These are phyloP conservation scores for Simalia tracyae DNA, from an alignment of 2,797 vertebrate species.

Conservation along the genomic window DNA sequence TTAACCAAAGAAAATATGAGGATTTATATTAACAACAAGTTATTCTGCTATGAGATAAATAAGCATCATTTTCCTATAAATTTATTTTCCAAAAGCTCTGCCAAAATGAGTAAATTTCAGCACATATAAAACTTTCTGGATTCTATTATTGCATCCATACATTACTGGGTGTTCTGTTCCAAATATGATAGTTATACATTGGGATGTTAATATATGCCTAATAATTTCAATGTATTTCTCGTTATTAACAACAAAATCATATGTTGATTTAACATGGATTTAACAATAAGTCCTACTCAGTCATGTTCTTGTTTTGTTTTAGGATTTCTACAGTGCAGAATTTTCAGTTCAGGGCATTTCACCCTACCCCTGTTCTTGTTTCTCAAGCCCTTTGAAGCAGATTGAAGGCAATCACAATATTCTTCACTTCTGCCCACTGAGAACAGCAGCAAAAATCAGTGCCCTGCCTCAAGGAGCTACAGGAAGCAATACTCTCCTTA, in stretches of 20 bases:
- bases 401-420: background rate
- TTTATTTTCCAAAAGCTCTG: background rate
- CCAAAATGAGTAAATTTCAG: background rate
- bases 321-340: background rate
- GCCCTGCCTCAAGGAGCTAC: background rate
- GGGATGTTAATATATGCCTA: background rate
- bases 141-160: background rate
- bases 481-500: background rate
- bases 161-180: background rate
- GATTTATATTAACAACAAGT: background rate
- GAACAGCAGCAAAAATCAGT: background rate
- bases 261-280: background rate
- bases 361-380: background rate
- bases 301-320: background rate
- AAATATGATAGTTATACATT: background rate
- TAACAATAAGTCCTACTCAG: background rate
- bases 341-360: background rate
- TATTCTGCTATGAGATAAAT: background rate
- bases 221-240: background rate
- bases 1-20: background rate
- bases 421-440: background rate
- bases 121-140: background rate
- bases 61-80: background rate
- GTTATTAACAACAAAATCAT: background rate
- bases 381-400: background rate